Percentiles rank a stretch among this genome's conserved stretches.
Conservation (phyloP, 2,113 vertebrate genomes). For the Pogonocichla stellata region DNA sequence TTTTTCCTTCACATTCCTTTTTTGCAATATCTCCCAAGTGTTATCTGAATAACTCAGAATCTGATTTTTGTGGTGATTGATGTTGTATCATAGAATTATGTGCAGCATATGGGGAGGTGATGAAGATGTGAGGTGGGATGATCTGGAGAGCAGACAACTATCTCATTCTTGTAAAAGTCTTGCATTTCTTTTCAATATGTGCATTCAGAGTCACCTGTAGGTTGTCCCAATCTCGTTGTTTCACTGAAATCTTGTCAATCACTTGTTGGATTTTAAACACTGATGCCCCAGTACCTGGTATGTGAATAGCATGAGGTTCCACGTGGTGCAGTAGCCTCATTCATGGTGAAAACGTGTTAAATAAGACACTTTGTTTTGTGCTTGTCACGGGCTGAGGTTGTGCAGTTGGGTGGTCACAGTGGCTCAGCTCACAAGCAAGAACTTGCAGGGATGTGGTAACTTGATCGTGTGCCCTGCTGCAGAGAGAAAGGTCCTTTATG, state of each 20-base stretch:
- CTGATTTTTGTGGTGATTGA: neutral
- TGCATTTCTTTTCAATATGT: neutral
- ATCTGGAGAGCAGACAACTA: neutral
- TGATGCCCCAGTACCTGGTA: neutral
- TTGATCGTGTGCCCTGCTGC: neutral
- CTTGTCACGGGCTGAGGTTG: neutral
- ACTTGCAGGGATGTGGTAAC: neutral
- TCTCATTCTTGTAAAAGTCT: neutral
- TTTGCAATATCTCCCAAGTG: neutral
- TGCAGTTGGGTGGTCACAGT: neutral
- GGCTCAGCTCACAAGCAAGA: neutral
- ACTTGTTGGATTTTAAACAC: neutral
- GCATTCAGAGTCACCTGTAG: neutral
- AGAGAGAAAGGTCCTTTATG: neutral
- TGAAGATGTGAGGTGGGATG: neutral
- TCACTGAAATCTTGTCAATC: neutral
- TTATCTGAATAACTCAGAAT: neutral
- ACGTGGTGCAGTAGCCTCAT: neutral
- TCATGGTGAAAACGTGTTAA: neutral
- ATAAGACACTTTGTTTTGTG: neutral
- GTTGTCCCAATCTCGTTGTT: neutral
- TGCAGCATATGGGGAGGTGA: neutral
- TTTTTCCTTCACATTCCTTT: neutral
- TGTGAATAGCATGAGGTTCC: neutral
- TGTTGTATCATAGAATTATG: neutral